phyloP scores from a whole-genome alignment of 2,888 invertebrate species.

The Sphecodes monilicornis region DNA sequence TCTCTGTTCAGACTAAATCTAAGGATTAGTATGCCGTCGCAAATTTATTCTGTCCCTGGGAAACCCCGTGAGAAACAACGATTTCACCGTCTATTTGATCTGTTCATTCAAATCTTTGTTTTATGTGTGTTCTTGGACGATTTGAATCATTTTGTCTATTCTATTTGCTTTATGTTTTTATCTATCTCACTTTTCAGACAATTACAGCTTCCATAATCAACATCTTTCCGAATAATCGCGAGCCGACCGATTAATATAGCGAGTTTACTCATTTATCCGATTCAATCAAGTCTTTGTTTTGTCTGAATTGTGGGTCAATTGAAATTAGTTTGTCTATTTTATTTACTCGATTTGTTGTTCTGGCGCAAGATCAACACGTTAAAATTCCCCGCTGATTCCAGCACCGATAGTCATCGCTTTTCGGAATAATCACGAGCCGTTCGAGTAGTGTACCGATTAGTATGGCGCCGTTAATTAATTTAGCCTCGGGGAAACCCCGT shows the following conservation, averaged over 20 bases:
- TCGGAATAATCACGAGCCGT: background rate
- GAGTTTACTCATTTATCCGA: no score
- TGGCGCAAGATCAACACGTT: no score
- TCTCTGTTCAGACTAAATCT: no score
- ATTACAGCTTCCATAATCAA: no score
- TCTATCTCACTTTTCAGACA: background rate
- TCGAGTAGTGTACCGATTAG: slow-evolving; percentile 62
- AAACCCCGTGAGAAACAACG: background rate
- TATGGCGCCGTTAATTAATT: slow-evolving; percentile 65
- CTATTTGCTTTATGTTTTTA: background rate
- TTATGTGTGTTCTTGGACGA: background rate
- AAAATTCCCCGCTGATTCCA: slow-evolving; percentile 17
- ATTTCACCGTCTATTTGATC: background rate
- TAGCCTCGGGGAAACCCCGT: slow-evolving; percentile 50
- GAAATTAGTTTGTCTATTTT: background rate
- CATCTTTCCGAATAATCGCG: background rate
- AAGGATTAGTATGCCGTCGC: no score
- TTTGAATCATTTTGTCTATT: background rate
- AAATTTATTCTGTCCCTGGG: no score
- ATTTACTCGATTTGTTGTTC: background rate
- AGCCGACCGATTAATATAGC: slow-evolving; percentile 60
- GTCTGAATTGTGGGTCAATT: background rate
- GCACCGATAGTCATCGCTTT: slow-evolving; percentile 40
- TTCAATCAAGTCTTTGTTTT: background rate
- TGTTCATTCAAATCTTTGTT: background rate